A percentile compares a stretch with the other conserved stretches of the same genome.
Evolutionary conservation across 2,113 vertebrate species (phyloP).

Genomic region (Thymallus thymallus): DNA sequence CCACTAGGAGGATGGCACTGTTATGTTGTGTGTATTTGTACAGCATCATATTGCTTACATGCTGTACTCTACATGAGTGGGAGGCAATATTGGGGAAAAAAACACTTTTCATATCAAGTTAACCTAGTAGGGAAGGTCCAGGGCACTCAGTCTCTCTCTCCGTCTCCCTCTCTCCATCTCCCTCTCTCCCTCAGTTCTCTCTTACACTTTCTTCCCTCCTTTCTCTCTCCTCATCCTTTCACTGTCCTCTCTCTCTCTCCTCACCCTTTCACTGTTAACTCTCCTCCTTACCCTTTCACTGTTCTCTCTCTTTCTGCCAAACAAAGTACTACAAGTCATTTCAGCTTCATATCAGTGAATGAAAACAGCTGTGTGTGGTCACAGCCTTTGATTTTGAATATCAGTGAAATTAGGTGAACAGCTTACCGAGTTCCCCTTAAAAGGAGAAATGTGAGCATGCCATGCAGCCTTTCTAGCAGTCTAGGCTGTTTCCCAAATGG

Average conservation of each 20-base stretch:
- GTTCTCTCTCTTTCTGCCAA: slow-evolving; percentile 4
- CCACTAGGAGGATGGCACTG: too few relatives aligned
- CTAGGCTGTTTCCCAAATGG: slow-evolving; percentile 1
- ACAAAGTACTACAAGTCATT: slow-evolving; percentile 10
- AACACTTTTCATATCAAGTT: neutral
- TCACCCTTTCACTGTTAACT: too few relatives aligned
- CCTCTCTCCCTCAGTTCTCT: too few relatives aligned
- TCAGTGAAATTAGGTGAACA: slow-evolving; percentile 35
- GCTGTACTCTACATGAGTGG: neutral
- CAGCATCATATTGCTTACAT: neutral
- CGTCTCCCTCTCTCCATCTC: too few relatives aligned
- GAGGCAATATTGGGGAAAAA: neutral
- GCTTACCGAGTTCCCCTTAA: slow-evolving; percentile 59
- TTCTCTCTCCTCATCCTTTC: neutral
- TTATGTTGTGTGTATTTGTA: too few relatives aligned
- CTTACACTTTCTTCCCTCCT: neutral
- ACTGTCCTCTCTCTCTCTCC: neutral
- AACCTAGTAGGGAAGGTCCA: neutral
- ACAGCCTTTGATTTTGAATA: slow-evolving; percentile 28
- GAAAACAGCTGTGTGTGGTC: slow-evolving; percentile 25
- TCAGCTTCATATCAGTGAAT: neutral
- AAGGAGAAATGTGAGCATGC: slow-evolving; percentile 58
- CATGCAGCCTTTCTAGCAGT: slow-evolving; percentile 15
- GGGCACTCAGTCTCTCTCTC: neutral
- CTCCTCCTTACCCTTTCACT: neutral